Percentiles rank a stretch among this genome's conserved stretches.
Conservation (phyloP, 2,113 vertebrate species). For the Maylandia zebra region DNA sequence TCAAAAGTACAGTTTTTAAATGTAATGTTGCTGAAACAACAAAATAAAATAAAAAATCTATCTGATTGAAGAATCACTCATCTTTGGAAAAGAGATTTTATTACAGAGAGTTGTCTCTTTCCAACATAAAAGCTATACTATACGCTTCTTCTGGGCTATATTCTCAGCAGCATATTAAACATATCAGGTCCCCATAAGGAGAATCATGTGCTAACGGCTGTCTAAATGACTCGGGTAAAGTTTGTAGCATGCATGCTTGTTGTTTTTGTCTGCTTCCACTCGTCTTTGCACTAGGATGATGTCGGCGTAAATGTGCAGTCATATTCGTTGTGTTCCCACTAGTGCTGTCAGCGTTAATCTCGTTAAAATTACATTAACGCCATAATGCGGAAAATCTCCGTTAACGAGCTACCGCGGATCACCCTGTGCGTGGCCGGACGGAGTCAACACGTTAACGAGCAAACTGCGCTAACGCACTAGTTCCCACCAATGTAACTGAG, state of each 20-base stretch:
- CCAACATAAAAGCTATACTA: not conserved
- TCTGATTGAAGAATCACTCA: rapidly evolving
- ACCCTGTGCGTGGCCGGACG: rapidly evolving
- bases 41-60: not conserved
- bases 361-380: too few species aligned
- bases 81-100: not conserved
- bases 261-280: too few species aligned
- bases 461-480: rapidly evolving
- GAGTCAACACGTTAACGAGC: rapidly evolving
- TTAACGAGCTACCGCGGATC: too few species aligned
- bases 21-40: not conserved
- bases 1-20: not conserved
- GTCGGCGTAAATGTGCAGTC: rapidly evolving
- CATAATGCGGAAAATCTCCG: too few species aligned
- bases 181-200: not conserved
- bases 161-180: not conserved
- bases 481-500: too few species aligned
- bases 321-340: too few species aligned
- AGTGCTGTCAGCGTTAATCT: too few species aligned
- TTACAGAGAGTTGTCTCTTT: rapidly evolving
- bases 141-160: not conserved
- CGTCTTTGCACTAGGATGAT: too few species aligned
- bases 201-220: not conserved
- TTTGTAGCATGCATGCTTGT: too few species aligned
- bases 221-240: not conserved